Percentiles rank a stretch among this genome's conserved stretches.
Conservation (phyloP, 2,797 vertebrate genomes). For the Poeciliopsis presidionis region DNA sequence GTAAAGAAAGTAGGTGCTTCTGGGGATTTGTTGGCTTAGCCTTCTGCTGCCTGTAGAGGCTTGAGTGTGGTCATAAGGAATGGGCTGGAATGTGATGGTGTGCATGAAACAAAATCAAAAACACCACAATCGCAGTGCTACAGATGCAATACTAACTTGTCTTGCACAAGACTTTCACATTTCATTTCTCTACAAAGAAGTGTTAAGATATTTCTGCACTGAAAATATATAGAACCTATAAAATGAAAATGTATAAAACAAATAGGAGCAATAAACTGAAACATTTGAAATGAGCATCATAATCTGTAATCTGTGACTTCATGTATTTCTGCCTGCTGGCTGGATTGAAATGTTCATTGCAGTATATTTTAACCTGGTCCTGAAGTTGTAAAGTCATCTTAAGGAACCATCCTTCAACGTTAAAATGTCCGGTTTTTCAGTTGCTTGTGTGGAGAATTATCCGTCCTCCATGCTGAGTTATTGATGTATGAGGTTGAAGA, state of each 20-base stretch:
- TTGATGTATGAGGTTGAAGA: too few species aligned
- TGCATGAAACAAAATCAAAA: neutral
- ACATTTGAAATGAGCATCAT: neutral
- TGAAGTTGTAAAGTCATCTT: neutral
- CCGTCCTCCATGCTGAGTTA: too few species aligned
- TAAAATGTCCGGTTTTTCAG: neutral
- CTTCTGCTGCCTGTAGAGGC: slow-evolving; percentile 61
- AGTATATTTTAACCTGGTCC: neutral
- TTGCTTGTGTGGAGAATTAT: neutral
- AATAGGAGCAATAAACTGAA: neutral
- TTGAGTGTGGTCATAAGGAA: slow-evolving; percentile 56
- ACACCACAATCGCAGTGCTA: neutral
- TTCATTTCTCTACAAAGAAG: neutral
- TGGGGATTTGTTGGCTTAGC: slow-evolving; percentile 72
- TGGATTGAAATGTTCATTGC: neutral
- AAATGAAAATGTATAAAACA: neutral
- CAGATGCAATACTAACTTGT: neutral
- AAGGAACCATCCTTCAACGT: neutral
- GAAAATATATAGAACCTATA: neutral
- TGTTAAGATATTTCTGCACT: neutral
- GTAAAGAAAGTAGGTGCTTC: slow-evolving; percentile 43
- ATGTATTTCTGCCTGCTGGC: neutral
- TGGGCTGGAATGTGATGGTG: neutral
- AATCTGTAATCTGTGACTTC: neutral
- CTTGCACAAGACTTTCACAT: neutral